phyloP scores from a whole-genome alignment of 2,113 vertebrate genomes.

The Cettia cetti region DNA sequence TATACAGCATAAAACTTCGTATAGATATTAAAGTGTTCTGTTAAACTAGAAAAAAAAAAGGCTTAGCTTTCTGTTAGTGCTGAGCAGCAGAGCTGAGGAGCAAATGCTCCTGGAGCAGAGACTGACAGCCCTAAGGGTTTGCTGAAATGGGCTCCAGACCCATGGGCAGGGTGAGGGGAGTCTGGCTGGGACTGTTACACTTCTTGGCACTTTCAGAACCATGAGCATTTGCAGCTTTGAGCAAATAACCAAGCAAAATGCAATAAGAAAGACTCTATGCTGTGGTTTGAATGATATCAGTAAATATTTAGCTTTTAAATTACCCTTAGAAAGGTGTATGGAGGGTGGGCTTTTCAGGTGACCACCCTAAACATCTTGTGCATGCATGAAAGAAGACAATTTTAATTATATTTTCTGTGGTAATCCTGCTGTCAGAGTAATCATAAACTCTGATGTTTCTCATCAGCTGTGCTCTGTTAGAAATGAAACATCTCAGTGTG shows the following conservation, averaged over 20 bases:
- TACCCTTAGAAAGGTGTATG: neutral
- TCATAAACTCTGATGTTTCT: conserved; percentile 18
- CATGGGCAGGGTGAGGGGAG: neutral
- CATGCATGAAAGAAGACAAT: neutral
- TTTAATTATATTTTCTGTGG: conserved; percentile 29
- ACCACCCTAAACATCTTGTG: neutral
- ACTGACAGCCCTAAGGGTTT: neutral
- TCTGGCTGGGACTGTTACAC: neutral
- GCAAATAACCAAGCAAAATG: neutral
- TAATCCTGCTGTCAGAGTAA: neutral
- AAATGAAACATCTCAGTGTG: conserved; percentile 35
- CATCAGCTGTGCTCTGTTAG: neutral
- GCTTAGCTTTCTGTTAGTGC: neutral
- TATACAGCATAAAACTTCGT: neutral
- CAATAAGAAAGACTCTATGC: neutral
- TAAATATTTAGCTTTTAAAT: neutral
- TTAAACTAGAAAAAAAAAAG: neutral
- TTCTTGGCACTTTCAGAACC: neutral
- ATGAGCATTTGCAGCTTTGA: fast-evolving
- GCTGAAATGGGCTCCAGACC: neutral
- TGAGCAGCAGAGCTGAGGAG: neutral
- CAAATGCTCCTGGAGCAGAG: neutral
- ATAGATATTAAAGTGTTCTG: neutral
- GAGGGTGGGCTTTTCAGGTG: neutral
- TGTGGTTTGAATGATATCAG: neutral